phyloP scores from a whole-genome alignment of 2,888 invertebrate species.

The Harpalus rufipes region DNA sequence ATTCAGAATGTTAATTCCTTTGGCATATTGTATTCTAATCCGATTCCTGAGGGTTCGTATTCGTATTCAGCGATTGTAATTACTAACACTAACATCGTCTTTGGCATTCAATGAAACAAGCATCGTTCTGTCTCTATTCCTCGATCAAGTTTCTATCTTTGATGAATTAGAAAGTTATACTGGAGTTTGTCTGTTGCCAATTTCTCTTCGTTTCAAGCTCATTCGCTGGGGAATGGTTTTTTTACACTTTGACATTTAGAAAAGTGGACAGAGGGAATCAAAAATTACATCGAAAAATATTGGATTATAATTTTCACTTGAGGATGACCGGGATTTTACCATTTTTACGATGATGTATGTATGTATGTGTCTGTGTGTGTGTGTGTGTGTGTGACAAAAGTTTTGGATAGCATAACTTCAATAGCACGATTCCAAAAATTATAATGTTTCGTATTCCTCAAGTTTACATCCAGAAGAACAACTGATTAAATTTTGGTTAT shows the following conservation, averaged over 20 bases:
- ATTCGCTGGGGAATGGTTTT: background rate
- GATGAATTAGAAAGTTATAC: constrained; percentile 28
- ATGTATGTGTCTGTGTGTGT: no score
- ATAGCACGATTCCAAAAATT: no score
- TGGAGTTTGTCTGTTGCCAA: constrained; percentile 15
- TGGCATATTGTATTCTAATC: background rate
- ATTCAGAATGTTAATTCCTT: background rate
- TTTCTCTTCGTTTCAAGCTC: constrained; percentile 28
- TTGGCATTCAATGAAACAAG: no score
- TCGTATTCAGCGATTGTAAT: background rate
- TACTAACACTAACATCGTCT: no score
- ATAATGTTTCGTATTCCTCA: no score
- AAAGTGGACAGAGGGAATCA: background rate
- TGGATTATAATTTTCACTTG: background rate
- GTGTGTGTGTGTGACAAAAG: no score
- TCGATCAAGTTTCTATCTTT: background rate
- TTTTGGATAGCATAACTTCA: no score
- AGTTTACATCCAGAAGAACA: no score
- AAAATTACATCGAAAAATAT: background rate
- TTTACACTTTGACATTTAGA: constrained; percentile 8
- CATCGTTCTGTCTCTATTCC: background rate
- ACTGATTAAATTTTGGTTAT: no score
- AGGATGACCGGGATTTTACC: no score
- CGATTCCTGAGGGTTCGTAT: background rate
- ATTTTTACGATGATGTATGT: no score